Percentiles rank a stretch among this genome's conserved stretches.
Evolutionary conservation across 2,888 invertebrate species (phyloP).

Genomic region (Colletes collaris): DNA sequence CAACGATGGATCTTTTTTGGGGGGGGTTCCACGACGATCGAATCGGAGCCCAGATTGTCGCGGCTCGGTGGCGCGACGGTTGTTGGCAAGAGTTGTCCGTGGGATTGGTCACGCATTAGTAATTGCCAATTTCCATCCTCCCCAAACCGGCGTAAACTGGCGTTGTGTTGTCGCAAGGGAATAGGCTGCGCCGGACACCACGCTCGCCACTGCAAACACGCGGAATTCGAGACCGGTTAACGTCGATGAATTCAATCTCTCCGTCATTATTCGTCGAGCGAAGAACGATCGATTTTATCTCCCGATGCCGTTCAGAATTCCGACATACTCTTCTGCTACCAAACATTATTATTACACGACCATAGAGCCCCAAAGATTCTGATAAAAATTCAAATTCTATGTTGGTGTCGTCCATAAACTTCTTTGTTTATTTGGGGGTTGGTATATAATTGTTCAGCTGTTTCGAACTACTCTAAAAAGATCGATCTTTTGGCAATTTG

Average conservation of each 20-base stretch:
- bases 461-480: too few relatives aligned
- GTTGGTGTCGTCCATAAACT: too few relatives aligned
- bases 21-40: slow-evolving; percentile 15
- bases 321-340: background rate
- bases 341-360: background rate
- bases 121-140: slow-evolving; percentile 69
- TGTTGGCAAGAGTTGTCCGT: slow-evolving; percentile 55
- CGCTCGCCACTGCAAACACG: slow-evolving; percentile 61
- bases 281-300: slow-evolving; percentile 51
- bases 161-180: slow-evolving; percentile 65
- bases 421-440: too few relatives aligned
- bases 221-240: slow-evolving; percentile 49
- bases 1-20: background rate
- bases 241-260: slow-evolving; percentile 67
- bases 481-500: too few relatives aligned
- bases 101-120: slow-evolving; percentile 70
- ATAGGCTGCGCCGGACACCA: slow-evolving; percentile 60
- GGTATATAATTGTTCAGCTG: too few relatives aligned
- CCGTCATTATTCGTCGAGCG: slow-evolving; percentile 50
- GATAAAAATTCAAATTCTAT: too few relatives aligned
- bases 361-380: too few relatives aligned
- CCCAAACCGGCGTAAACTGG: slow-evolving; percentile 63
- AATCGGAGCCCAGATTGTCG: slow-evolving; percentile 45
- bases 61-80: slow-evolving; percentile 40
- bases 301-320: background rate